Percentiles rank a stretch among this genome's conserved stretches.
phyloP scores from a whole-genome alignment of 1,140 invertebrate species.

The Maconellicoccus hirsutus region DNA sequence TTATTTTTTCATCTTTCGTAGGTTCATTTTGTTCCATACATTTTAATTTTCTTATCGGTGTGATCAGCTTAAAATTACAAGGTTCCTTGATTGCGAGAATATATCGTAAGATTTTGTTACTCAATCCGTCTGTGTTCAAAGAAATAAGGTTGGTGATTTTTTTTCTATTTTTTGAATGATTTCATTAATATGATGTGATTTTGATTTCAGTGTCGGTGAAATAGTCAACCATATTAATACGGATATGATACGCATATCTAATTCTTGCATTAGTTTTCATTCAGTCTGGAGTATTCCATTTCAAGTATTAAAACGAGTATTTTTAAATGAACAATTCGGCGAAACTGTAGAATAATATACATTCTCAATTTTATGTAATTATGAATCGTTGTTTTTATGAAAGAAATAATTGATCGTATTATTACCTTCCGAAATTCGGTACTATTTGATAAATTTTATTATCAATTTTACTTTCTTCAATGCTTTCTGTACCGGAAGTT shows the following conservation, averaged over 20 bases:
- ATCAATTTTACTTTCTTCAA: too few species aligned
- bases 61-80: slow-evolving; percentile 77
- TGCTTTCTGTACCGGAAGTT: too few species aligned
- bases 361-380: too few species aligned
- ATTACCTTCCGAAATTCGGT: too few species aligned
- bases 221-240: slow-evolving; percentile 96
- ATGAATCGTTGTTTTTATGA: too few species aligned
- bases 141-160: slow-evolving; percentile 33
- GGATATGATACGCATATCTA: slow-evolving; percentile 87
- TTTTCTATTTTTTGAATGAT: background rate
- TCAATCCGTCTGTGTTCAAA: slow-evolving; percentile 36
- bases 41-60: slow-evolving; percentile 77
- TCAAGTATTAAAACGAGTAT: slow-evolving; percentile 52
- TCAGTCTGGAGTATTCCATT: slow-evolving; percentile 93
- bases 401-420: too few species aligned
- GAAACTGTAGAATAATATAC: too few species aligned
- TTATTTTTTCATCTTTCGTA: too few species aligned
- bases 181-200: slow-evolving; percentile 25
- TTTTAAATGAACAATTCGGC: too few species aligned
- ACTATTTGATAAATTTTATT: too few species aligned
- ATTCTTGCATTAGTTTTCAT: slow-evolving; percentile 92
- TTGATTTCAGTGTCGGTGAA: slow-evolving; percentile 65
- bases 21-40: slow-evolving; percentile 70
- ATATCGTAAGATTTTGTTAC: slow-evolving; percentile 70
- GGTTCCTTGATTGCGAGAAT: slow-evolving; percentile 70